Base-by-base conservation (phyloP, 2,113 vertebrate species). In the Nanorana parkeri region DNA sequence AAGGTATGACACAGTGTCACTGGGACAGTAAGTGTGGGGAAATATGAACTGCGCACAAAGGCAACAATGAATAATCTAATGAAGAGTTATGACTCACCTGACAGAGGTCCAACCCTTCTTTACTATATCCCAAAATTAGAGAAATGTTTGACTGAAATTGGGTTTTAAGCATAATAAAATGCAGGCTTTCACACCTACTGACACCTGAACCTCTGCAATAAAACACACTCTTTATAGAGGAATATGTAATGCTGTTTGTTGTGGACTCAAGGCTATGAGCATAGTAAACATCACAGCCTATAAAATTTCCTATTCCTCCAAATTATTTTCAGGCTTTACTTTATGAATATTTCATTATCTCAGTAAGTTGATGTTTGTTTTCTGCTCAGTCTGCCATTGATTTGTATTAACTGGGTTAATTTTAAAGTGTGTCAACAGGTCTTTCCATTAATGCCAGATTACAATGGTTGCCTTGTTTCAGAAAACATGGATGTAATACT, bases 311-410 rank as follows among this genome's bases (percentile, higher is more conserved):
- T 21, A 26, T 63, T 76, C 58, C 3, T 64, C n/a, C 47, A 32
- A 77, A 63, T 51, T 26, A 64, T 76, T 28, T 41, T 76, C 24
- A 64, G 26, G 32, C 17, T 15, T 51, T 51, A 51, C 29, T 17
- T 17, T 76, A 63, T 76, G 73, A 76, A 76, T 64, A 77, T 77
- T 77, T 77, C 28, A 77, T 77, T 56, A 63, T 17, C 60, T 76
- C 58, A 61, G 73, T 61, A n/a, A 64, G 19, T 26, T 77, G 58
- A 20, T 77, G 74, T 64, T 77, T 77, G 41, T 61, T 64, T 41
- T 64, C 21, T 64, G 60, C 74, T 77, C 52, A 52, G 32, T 17
- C 36, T 52, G 36, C 36, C 7, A 28, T 77, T 36, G 1, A 52
- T 21, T 24, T 64, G 36, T 41, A 77, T 52, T 77, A 63, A 64